Evolutionary conservation across 2,888 invertebrate genomes (phyloP), one percentile per base, ranked within the genome.

Genomic region (Oscheius sp.): DNA sequence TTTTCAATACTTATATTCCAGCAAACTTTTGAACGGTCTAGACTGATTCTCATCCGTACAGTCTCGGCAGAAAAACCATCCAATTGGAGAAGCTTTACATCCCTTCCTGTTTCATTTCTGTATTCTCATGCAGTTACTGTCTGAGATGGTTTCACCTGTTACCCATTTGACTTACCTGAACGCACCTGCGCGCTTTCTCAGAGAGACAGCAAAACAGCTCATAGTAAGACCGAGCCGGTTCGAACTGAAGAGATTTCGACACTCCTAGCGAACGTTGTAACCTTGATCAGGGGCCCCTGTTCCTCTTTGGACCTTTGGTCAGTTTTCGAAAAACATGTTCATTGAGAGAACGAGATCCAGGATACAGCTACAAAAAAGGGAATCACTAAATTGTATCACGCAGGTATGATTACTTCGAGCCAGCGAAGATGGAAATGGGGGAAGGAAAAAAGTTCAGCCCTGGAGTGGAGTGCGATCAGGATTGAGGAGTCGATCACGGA

Each of bases 191-290:
- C 1, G 10, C 53, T 9, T 21, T 53, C 29, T 42, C 42, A 13
- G 53, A 13, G n/a, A 53, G 7, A 53, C 50, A 53, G 3, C 33
- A 60, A 60, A 60, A 60, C 60, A 60, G 60, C 35, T n/a, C 60
- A 60, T 60, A 60, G 35, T 21, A 60, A 60, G 35, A 13, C 35
- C 5, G 13, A 60, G 60, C 60, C 60, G 60, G 60, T 60, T 60
- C 35, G 60, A 60, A 60, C 37, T 13, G 60, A 53, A 2, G 37
- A 37, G 60, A 33, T 37, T 37, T 60, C 35, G 60, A 60, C 60
- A 60, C 60, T 60, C 60, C 35, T 60, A n/a, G 33, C 13, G n/a
- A n/a, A n/a, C 35, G 4, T 35, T 37, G 13, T 53, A 60, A 60
- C 60, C 60, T 60, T 60, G 60, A 37, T 9, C 11, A n/a, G 11